A percentile compares a stretch with the other conserved stretches of the same genome.
Conservation (phyloP, 2,888 invertebrate genomes). For the Hypolimnas misippus region DNA sequence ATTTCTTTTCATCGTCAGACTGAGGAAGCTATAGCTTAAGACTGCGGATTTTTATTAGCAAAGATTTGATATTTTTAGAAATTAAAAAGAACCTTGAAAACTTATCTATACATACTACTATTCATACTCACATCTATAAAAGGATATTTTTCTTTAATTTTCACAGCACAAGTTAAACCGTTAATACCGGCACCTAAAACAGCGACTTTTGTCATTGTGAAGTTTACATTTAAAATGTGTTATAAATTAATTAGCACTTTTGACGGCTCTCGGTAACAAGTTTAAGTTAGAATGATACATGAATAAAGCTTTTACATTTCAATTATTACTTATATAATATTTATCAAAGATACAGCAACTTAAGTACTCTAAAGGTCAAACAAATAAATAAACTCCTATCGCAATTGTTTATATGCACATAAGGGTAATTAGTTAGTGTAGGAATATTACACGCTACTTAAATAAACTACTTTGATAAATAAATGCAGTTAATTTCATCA, state of each 20-base stretch:
- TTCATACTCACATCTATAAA: constrained; percentile 61
- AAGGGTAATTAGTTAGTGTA: neutral
- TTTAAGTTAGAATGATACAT: neutral
- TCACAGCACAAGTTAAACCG: constrained; percentile 88
- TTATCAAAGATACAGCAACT: constrained; percentile 12
- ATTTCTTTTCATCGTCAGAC: no score
- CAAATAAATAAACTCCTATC: constrained; percentile 2
- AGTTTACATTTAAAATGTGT: neutral
- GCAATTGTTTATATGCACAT: neutral
- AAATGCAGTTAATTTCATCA: neutral
- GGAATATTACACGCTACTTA: neutral
- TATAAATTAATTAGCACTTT: neutral
- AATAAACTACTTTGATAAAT: neutral
- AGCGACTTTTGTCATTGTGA: constrained; percentile 72
- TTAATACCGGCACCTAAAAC: constrained; percentile 91
- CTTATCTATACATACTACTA: no score
- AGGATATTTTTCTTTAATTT: constrained; percentile 85
- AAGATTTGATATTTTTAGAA: no score
- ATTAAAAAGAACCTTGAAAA: no score
- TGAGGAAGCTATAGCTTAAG: no score
- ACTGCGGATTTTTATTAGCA: no score
- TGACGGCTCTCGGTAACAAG: neutral
- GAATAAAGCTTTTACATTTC: no score
- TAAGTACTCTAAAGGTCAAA: constrained; percentile 20
- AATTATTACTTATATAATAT: neutral